These are phyloP conservation scores for Mimachlamys varia DNA, from an alignment of 2,888 invertebrate species.

Conservation along the genomic window DNA sequence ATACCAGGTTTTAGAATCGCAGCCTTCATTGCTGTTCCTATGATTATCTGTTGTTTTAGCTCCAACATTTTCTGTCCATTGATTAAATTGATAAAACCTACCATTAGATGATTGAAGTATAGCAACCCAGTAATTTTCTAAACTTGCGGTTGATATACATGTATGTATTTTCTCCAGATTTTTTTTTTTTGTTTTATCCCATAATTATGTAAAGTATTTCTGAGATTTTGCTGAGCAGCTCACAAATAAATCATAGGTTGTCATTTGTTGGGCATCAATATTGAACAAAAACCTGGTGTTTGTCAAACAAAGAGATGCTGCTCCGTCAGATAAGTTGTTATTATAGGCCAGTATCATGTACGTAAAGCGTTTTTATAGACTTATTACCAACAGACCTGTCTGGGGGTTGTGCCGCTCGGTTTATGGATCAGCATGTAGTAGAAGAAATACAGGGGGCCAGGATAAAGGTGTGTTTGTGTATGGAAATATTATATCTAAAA, in stretches of 20 bases:
- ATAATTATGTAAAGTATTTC: constrained; percentile 19
- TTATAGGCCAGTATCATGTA: not conserved
- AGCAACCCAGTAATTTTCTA: not conserved
- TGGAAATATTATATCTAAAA: too few relatives aligned
- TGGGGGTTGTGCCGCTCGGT: not conserved
- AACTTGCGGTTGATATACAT: not conserved
- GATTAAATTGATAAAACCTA: too few relatives aligned
- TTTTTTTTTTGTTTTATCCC: not conserved
- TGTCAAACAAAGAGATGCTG: not conserved
- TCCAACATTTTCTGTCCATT: too few relatives aligned
- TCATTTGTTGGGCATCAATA: not conserved
- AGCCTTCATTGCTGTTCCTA: too few relatives aligned
- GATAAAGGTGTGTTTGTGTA: too few relatives aligned
- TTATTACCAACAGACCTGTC: not conserved
- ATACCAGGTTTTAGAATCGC: too few relatives aligned
- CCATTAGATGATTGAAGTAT: too few relatives aligned
- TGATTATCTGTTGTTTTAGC: too few relatives aligned
- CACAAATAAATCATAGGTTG: not conserved
- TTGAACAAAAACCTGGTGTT: not conserved
- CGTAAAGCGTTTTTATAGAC: not conserved
- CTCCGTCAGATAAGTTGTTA: not conserved
- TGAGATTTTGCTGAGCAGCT: not conserved
- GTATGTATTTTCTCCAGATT: not conserved
- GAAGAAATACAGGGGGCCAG: too few relatives aligned
- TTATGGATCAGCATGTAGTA: too few relatives aligned